Conservation (phyloP, 2,888 invertebrate genomes). For the Cataglyphis cursor region DNA sequence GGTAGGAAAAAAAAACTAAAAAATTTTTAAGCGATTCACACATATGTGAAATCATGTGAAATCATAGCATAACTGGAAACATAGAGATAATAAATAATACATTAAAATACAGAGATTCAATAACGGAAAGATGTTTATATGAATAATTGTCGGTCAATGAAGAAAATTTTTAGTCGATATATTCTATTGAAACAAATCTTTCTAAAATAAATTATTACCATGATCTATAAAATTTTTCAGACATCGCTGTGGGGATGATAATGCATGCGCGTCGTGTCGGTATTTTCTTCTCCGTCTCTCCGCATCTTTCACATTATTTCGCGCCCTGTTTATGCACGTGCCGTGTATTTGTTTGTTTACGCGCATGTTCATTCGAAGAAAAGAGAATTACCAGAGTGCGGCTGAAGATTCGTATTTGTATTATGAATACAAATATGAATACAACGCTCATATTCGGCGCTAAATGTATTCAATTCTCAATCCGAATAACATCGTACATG, state of each 20-base stretch:
- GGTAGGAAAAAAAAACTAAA: background rate
- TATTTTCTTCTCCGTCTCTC: background rate
- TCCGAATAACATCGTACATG: background rate
- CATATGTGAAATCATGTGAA: no score
- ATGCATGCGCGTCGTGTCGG: background rate
- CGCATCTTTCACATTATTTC: background rate
- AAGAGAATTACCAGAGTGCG: background rate
- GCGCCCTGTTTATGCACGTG: conserved; percentile 22
- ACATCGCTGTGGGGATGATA: background rate
- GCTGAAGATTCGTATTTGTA: conserved; percentile 15
- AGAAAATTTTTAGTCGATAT: background rate
- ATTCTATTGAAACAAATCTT: background rate
- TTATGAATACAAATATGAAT: background rate
- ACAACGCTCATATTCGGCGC: background rate
- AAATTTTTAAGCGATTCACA: background rate
- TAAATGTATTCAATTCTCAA: background rate
- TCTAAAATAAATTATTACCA: background rate
- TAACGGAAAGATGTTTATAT: background rate
- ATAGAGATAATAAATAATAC: background rate
- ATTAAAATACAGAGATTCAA: background rate
- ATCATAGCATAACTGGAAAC: background rate
- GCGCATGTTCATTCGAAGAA: conserved; percentile 6
- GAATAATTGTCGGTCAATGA: background rate
- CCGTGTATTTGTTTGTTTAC: conserved; percentile 42
- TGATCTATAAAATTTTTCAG: conserved; percentile 8